Evolutionary conservation across 2,797 vertebrate genomes (phyloP).

Genomic region (Micrastur ruficollis): DNA sequence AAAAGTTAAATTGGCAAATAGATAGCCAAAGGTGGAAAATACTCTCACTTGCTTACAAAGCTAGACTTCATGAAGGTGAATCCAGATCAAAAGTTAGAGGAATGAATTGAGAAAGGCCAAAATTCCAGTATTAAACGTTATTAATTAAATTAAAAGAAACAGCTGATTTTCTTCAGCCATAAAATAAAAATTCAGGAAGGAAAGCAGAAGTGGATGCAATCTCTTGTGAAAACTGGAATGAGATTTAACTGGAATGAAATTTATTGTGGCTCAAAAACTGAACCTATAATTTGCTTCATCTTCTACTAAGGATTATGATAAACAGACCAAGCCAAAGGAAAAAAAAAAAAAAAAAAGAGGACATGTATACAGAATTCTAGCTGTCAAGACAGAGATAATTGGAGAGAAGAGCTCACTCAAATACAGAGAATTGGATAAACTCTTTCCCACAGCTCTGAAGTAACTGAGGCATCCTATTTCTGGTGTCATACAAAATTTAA

Average conservation of each 20-base stretch:
- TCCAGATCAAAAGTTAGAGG: neutral
- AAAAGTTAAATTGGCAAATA: neutral
- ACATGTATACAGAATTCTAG: neutral
- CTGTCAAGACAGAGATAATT: neutral
- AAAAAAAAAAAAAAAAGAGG: neutral
- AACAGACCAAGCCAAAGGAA: neutral
- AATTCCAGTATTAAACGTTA: neutral
- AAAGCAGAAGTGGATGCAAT: neutral
- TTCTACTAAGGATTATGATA: neutral
- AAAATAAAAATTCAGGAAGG: neutral
- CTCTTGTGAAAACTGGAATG: neutral
- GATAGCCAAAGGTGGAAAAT: neutral
- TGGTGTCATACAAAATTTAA: neutral
- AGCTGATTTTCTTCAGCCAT: neutral
- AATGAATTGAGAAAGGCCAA: neutral
- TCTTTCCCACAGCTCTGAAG: neutral
- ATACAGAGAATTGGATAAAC: neutral
- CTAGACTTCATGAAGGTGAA: neutral
- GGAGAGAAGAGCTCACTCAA: neutral
- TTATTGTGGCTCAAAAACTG: neutral
- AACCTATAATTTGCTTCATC: neutral
- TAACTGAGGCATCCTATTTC: neutral
- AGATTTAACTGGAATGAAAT: neutral
- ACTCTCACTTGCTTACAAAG: neutral
- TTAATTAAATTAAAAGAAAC: neutral